A percentile compares a stretch with the other conserved stretches of the same genome.
phyloP scores from a whole-genome alignment of 2,113 vertebrate genomes.

The Paraplagusia blochii region DNA sequence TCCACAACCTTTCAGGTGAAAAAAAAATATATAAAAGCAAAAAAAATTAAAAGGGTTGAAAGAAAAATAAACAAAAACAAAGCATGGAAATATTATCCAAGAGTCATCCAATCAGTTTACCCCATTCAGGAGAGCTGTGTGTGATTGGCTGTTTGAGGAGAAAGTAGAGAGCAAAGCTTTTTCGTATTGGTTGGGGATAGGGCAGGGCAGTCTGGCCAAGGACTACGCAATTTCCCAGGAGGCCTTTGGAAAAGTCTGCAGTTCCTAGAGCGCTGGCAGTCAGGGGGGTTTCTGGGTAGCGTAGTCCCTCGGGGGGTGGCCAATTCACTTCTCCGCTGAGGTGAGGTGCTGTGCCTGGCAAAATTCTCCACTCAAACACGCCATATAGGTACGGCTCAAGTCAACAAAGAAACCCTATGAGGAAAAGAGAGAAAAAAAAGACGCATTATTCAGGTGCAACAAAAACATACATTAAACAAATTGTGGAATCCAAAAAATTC shows the following conservation, averaged over 20 bases:
- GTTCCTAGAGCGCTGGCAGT: conserved; percentile 64
- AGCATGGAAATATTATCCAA: conserved; percentile 81
- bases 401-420: conserved; percentile 88
- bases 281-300: conserved; percentile 80
- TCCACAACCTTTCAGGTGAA: conserved; percentile 69
- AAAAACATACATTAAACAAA: too few species aligned
- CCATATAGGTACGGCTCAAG: conserved; percentile 96
- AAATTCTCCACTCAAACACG: conserved; percentile 95
- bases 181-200: conserved; percentile 61
- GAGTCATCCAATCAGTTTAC: conserved; percentile 81
- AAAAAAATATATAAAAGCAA: conserved; percentile 46
- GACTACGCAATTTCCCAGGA: conserved; percentile 75
- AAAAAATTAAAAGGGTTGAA: conserved; percentile 18
- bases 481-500: neutral
- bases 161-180: conserved; percentile 66
- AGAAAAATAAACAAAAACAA: conserved; percentile 51
- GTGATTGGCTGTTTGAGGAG: conserved; percentile 75
- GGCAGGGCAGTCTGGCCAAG: conserved; percentile 64
- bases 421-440: conserved; percentile 27
- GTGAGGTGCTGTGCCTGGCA: conserved; percentile 99
- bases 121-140: conserved; percentile 84
- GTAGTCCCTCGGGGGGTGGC: conserved; percentile 75
- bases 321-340: conserved; percentile 95
- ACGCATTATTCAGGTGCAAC: too few species aligned
- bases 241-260: conserved; percentile 59